These are phyloP conservation scores for Sphecodes monilicornis DNA, from an alignment of 2,888 invertebrate species.

Conservation along the genomic window DNA sequence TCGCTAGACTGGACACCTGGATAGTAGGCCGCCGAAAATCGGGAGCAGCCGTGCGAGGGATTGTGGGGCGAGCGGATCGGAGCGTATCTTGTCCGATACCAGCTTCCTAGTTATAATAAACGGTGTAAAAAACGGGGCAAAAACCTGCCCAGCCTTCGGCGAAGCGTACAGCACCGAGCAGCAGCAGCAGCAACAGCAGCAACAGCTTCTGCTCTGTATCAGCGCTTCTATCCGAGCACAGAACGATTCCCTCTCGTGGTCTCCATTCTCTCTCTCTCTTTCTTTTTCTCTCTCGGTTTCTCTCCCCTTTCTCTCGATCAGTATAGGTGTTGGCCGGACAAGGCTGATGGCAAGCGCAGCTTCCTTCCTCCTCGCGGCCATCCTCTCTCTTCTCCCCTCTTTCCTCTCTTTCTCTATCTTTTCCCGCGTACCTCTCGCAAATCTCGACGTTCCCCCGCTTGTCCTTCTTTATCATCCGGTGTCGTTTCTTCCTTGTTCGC, in stretches of 20 bases:
- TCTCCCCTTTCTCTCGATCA: conserved; percentile 44
- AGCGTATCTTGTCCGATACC: conserved; percentile 62
- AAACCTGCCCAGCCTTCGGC: conserved; percentile 83
- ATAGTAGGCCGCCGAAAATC: not conserved
- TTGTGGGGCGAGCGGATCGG: conserved; percentile 36
- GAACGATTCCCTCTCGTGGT: conserved; percentile 47
- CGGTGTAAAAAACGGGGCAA: conserved; percentile 76
- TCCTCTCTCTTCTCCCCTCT: conserved; percentile 24
- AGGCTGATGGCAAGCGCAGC: conserved; percentile 28
- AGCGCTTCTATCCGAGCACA: conserved; percentile 52
- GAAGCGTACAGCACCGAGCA: conserved; percentile 60
- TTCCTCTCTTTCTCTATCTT: conserved; percentile 32
- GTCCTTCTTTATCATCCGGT: conserved; percentile 35
- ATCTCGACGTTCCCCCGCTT: conserved; percentile 4
- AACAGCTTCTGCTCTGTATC: conserved; percentile 70
- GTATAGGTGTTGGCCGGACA: conserved; percentile 64
- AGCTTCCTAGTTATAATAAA: conserved; percentile 81
- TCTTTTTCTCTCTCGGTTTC: conserved; percentile 27
- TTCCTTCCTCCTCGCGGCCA: conserved; percentile 67
- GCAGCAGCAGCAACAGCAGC: conserved; percentile 14
- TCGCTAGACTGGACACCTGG: not conserved
- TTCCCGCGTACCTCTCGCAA: not conserved
- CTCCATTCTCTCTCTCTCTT: conserved; percentile 39
- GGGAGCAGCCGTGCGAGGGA: not conserved
- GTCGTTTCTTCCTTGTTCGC: conserved; percentile 49